Percentiles rank a stretch among this genome's conserved stretches.
These are phyloP conservation scores for Neria commutata DNA, from an alignment of 2,888 invertebrate species.

Conservation along the genomic window DNA sequence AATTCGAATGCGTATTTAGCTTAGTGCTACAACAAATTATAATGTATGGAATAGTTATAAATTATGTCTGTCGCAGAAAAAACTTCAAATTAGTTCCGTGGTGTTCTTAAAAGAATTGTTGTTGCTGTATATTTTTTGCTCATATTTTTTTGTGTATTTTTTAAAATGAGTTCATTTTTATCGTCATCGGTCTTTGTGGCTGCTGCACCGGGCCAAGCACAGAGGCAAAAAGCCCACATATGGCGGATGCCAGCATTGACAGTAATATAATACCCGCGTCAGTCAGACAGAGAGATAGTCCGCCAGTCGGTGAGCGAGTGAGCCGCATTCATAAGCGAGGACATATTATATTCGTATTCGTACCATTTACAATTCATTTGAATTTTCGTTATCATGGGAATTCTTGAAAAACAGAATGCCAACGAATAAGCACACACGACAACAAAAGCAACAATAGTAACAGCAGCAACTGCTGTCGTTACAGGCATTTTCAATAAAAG, in stretches of 20 bases:
- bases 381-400: constrained; percentile 1
- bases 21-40: too few species aligned
- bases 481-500: neutral
- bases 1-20: too few species aligned
- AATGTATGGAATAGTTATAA: too few species aligned
- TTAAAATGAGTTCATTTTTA: neutral
- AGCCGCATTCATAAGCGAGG: neutral
- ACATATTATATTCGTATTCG: neutral
- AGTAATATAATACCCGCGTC: neutral
- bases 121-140: too few species aligned
- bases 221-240: neutral
- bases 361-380: neutral
- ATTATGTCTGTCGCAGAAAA: too few species aligned
- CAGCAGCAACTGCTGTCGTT: neutral
- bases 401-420: neutral
- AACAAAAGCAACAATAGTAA: neutral
- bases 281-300: too few species aligned
- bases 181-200: neutral
- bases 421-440: too few species aligned
- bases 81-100: too few species aligned
- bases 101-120: too few species aligned
- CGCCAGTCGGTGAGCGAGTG: too few species aligned
- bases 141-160: too few species aligned
- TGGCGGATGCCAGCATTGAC: neutral
- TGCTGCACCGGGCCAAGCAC: neutral